Conservation (phyloP, 2,888 invertebrate genomes). For the Plebejus argus region DNA sequence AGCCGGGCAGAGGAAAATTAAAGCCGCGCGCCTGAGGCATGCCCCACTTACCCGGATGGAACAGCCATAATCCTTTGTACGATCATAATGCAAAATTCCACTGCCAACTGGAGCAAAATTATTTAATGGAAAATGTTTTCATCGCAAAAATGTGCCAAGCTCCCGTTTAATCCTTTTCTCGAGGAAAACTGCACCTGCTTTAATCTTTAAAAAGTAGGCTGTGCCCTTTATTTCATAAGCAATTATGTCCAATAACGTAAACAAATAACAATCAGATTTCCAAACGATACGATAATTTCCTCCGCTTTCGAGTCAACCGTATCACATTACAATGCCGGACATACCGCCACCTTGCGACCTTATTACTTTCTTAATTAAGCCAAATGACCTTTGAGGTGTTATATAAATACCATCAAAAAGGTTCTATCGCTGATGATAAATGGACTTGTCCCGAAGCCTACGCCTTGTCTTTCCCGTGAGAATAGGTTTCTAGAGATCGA, state of each 20-base stretch:
- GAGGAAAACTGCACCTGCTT: background rate
- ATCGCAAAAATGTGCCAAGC: background rate
- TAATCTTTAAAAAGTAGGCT: background rate
- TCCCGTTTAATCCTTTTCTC: constrained; percentile 1
- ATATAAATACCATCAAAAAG: constrained; percentile 30
- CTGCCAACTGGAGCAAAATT: constrained; percentile 8
- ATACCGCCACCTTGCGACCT: constrained; percentile 11
- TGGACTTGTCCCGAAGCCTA: constrained; percentile 39
- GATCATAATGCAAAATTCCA: constrained; percentile 21
- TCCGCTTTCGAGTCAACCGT: constrained; percentile 18
- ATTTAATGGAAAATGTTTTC: constrained; percentile 10
- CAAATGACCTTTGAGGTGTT: constrained; percentile 25
- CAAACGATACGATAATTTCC: constrained; percentile 19
- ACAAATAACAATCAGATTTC: constrained; percentile 5
- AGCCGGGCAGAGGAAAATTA: background rate
- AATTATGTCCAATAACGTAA: constrained; percentile 12
- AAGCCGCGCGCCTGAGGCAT: constrained; percentile 22
- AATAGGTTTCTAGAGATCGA: constrained; percentile 47
- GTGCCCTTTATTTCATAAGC: background rate
- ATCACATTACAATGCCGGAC: constrained; percentile 28
- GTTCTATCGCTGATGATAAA: constrained; percentile 40
- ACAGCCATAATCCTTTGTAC: constrained; percentile 24
- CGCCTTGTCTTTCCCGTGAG: constrained; percentile 52
- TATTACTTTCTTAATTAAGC: constrained; percentile 29
- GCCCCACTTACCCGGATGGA: constrained; percentile 28